These are phyloP conservation scores for Melanotaenia boesemani DNA, from an alignment of 2,797 vertebrate species.

Conservation along the genomic window DNA sequence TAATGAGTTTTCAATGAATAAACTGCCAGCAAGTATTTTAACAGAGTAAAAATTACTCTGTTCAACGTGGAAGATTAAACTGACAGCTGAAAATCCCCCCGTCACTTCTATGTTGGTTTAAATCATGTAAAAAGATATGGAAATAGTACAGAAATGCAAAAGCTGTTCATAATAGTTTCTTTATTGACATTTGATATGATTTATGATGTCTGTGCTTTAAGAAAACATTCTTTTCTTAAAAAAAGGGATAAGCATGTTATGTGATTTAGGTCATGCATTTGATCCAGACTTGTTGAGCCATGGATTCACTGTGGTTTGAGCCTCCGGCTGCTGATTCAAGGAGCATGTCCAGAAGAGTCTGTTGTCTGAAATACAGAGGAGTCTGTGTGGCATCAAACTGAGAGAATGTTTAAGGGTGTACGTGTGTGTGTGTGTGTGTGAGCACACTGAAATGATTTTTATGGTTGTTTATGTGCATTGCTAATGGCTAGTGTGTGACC, in stretches of 20 bases:
- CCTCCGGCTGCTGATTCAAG: neutral
- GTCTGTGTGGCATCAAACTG: slow-evolving; percentile 22
- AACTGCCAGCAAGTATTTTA: slow-evolving; percentile 17
- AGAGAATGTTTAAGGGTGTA: neutral
- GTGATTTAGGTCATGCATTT: slow-evolving; percentile 21
- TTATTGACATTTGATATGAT: slow-evolving; percentile 3
- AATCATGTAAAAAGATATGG: neutral
- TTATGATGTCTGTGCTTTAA: neutral
- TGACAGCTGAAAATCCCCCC: slow-evolving; percentile 4
- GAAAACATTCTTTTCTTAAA: neutral
- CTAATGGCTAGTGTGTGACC: slow-evolving; percentile 44
- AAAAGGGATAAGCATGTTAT: neutral
- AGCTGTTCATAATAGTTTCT: neutral
- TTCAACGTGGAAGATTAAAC: neutral
- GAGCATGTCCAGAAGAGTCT: slow-evolving; percentile 2
- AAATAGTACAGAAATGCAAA: neutral
- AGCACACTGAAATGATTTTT: slow-evolving; percentile 32
- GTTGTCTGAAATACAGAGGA: neutral
- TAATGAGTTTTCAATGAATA: neutral
- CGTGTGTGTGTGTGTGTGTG: neutral
- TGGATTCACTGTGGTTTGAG: neutral
- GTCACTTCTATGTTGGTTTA: neutral
- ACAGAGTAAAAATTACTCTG: neutral
- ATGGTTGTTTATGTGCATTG: slow-evolving; percentile 40
- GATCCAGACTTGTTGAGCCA: slow-evolving; percentile 11